These are phyloP conservation scores for Canis aureus DNA, from an alignment of 2,113 vertebrate species.

Conservation along the genomic window DNA sequence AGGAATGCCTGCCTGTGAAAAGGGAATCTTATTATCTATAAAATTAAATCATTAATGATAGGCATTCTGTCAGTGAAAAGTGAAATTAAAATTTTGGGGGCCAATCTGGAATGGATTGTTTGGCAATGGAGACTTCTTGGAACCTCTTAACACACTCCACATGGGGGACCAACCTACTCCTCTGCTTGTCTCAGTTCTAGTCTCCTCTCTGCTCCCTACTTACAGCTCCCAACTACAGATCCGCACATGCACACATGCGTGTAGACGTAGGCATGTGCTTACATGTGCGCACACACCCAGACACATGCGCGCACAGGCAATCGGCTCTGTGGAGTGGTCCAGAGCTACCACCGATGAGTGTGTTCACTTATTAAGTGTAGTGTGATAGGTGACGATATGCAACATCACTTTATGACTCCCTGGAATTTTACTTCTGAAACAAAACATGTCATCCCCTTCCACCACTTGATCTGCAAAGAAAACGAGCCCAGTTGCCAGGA, in stretches of 20 bases:
- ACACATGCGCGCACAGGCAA: fast-evolving
- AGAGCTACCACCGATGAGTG: not conserved
- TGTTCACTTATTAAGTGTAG: not conserved
- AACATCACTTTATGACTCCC: not conserved
- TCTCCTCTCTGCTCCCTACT: not conserved
- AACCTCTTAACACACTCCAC: not conserved
- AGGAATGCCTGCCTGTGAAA: not conserved
- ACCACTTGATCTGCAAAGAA: not conserved
- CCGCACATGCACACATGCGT: too few species aligned
- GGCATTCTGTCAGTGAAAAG: not conserved
- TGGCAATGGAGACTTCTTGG: too few species aligned
- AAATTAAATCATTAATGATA: not conserved
- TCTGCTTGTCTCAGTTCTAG: not conserved
- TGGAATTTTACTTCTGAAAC: not conserved
- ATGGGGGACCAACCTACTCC: not conserved
- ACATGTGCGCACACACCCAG: not conserved
- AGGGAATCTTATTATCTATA: not conserved
- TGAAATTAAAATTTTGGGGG: not conserved
- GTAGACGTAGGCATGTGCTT: too few species aligned
- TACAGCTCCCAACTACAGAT: too few species aligned
- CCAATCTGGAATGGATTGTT: not conserved
- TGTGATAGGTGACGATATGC: not conserved
- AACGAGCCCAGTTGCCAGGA: not conserved
- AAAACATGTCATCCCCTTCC: not conserved
- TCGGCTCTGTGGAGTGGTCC: not conserved